phyloP scores from a whole-genome alignment of 2,888 invertebrate species.

The Cataglyphis livida region DNA sequence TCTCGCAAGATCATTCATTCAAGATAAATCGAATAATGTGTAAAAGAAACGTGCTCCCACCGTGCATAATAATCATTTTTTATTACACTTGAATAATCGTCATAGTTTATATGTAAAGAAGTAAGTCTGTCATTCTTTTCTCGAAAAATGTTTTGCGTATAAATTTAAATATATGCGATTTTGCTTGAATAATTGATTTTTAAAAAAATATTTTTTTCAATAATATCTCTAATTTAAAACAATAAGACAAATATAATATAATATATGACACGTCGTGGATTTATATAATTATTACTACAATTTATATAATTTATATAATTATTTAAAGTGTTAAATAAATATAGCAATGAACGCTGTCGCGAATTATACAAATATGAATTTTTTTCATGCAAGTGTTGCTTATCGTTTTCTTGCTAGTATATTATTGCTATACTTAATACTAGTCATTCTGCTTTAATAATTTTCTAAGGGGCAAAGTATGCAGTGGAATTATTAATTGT shows the following conservation, averaged over 20 bases:
- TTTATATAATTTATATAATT: constrained; percentile 18
- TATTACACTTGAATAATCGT: constrained; percentile 16
- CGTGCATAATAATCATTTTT: not conserved
- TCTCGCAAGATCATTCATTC: constrained; percentile 27
- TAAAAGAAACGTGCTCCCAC: constrained; percentile 15
- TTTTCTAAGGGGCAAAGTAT: not conserved
- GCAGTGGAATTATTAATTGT: not conserved
- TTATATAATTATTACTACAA: constrained; percentile 16
- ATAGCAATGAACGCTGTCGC: not conserved
- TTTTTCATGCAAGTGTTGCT: constrained; percentile 1
- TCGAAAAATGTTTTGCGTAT: not conserved
- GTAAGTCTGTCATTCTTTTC: not conserved
- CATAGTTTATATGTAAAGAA: not conserved
- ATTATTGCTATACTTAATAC: not conserved
- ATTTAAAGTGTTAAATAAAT: constrained; percentile 33
- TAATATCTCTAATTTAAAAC: not conserved
- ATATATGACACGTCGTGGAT: not conserved
- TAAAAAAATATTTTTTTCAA: not conserved
- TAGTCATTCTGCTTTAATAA: constrained; percentile 30
- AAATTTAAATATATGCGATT: not conserved
- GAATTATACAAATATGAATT: constrained; percentile 1
- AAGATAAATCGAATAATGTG: constrained; percentile 18
- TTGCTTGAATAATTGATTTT: not conserved
- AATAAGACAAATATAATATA: not conserved
- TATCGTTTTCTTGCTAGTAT: constrained; percentile 21